phyloP scores from a whole-genome alignment of 2,113 vertebrate genomes.

The Carassius auratus region DNA sequence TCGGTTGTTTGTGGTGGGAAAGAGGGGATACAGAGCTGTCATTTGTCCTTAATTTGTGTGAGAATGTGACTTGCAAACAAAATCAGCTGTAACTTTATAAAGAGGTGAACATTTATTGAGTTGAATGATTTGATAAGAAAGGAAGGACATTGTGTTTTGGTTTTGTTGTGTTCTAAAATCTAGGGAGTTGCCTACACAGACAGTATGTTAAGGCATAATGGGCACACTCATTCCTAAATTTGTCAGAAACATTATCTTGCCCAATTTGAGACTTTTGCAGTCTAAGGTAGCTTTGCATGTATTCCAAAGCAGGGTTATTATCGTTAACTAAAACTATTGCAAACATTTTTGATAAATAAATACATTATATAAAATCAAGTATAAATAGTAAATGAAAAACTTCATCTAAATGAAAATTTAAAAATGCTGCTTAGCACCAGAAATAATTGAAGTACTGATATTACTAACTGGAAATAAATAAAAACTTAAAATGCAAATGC shows the following conservation, averaged over 20 bases:
- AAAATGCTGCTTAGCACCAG: not conserved
- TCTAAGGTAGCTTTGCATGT: not conserved
- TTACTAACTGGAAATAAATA: not conserved
- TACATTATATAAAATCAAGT: not conserved
- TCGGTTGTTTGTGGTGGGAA: not conserved
- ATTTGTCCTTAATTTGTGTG: slow-evolving; percentile 6
- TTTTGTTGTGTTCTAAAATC: not conserved
- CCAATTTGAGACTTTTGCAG: not conserved
- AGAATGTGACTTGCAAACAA: slow-evolving; percentile 8
- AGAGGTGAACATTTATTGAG: not conserved
- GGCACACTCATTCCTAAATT: not conserved
- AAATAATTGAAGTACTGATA: not conserved
- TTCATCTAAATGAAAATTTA: not conserved
- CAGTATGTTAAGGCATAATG: not conserved
- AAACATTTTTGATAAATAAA: not conserved
- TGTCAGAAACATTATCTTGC: not conserved
- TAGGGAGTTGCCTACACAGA: not conserved
- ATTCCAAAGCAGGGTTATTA: not conserved
- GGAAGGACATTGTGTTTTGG: not conserved
- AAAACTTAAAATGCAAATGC: too few species aligned
- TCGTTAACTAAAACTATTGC: not conserved
- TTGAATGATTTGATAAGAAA: not conserved
- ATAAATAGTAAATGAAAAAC: not conserved
- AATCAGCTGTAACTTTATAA: not conserved
- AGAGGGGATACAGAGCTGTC: slow-evolving; percentile 12